Evolutionary conservation across 1,140 invertebrate genomes (phyloP).

Genomic region (Conus ventricosus): DNA sequence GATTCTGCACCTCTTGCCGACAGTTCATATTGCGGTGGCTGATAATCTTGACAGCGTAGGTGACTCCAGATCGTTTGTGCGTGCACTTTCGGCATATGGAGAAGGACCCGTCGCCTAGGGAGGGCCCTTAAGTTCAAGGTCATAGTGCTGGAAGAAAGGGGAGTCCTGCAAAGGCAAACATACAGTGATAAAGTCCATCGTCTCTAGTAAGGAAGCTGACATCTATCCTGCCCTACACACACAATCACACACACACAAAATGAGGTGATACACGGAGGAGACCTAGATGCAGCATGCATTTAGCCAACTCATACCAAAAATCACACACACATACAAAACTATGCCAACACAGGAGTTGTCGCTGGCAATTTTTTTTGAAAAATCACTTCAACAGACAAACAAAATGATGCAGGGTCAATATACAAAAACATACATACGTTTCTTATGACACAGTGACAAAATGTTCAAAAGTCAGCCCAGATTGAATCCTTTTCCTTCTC

Average conservation of each 20-base stretch:
- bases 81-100: conserved; percentile 90
- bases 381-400: not conserved
- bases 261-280: no score
- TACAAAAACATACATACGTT: not conserved
- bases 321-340: not conserved
- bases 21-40: conserved; percentile 80
- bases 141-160: conserved; percentile 90
- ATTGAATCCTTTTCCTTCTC: no score
- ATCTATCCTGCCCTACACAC: conserved; percentile 5
- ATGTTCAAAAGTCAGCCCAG: no score
- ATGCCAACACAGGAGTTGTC: not conserved
- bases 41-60: conserved; percentile 94
- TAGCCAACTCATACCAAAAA: not conserved
- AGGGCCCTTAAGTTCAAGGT: conserved; percentile 81
- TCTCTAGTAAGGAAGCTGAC: no score
- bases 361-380: not conserved
- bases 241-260: not conserved
- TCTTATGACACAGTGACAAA: not conserved
- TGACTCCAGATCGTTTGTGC: conserved; percentile 82
- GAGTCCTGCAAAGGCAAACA: conserved; percentile 81
- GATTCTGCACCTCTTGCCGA: conserved; percentile 84
- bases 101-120: conserved; percentile 91
- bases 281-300: no score
- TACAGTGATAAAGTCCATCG: not conserved
- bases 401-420: not conserved